phyloP scores from a whole-genome alignment of 2,888 invertebrate genomes.

The Dromius quadrimaculatus region DNA sequence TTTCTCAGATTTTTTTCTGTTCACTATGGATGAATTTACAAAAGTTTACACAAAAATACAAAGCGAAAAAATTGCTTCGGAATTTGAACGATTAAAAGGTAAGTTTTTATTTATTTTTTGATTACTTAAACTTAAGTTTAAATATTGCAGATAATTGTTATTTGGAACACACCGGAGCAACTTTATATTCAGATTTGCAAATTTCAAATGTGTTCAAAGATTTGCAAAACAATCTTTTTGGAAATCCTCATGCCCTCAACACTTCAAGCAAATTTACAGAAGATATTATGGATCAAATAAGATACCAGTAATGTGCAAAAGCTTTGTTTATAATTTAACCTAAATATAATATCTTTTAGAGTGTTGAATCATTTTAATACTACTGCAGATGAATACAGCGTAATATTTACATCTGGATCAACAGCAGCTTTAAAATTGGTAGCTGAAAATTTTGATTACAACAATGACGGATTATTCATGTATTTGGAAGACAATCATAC shows the following conservation, averaged over 20 bases:
- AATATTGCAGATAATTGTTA: constrained; percentile 76
- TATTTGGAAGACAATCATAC: constrained; percentile 95
- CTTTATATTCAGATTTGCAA: constrained; percentile 83
- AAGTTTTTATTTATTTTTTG: constrained; percentile 39
- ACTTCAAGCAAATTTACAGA: constrained; percentile 82
- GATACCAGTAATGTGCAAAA: constrained; percentile 74
- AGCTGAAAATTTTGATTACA: constrained; percentile 81
- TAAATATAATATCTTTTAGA: constrained; percentile 66
- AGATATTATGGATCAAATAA: constrained; percentile 86
- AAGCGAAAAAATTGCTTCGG: constrained; percentile 56
- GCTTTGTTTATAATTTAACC: constrained; percentile 38
- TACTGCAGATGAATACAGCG: constrained; percentile 80
- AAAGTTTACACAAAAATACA: constrained; percentile 57
- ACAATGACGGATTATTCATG: constrained; percentile 74
- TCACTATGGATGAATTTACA: constrained; percentile 40
- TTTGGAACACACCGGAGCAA: constrained; percentile 91
- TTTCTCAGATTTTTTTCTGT: neutral
- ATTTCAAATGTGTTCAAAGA: constrained; percentile 75
- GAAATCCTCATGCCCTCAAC: constrained; percentile 88
- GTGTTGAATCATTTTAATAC: constrained; percentile 90
- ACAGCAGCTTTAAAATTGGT: constrained; percentile 87
- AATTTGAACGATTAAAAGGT: constrained; percentile 59
- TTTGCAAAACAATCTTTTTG: constrained; percentile 79
- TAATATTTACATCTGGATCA: constrained; percentile 96
- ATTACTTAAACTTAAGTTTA: constrained; percentile 7